These are phyloP conservation scores for Calidris pugnax DNA, from an alignment of 2,113 vertebrate species.

Conservation along the genomic window DNA sequence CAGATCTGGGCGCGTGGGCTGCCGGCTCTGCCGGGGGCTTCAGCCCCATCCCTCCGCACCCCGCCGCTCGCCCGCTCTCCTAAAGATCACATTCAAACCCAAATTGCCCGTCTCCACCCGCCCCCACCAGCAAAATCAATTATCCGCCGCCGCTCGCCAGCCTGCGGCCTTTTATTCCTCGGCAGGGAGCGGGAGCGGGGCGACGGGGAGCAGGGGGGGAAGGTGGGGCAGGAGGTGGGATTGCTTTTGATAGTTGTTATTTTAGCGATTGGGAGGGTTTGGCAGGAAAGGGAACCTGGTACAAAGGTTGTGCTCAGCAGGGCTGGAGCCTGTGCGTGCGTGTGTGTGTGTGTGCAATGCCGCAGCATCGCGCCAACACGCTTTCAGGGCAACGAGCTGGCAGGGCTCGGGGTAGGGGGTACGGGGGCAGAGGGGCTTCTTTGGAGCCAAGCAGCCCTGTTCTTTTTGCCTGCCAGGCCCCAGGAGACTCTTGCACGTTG, in stretches of 20 bases:
- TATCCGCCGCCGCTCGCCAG: not conserved
- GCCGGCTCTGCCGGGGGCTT: conserved; percentile 9
- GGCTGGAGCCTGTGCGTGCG: not conserved
- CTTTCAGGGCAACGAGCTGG: not conserved
- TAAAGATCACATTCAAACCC: conserved; percentile 51
- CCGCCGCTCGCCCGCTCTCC: conserved; percentile 22
- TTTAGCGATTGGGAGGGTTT: not conserved
- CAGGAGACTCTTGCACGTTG: not conserved
- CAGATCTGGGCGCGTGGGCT: not conserved
- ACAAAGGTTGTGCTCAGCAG: conserved; percentile 43
- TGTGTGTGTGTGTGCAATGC: not conserved
- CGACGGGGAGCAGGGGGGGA: not conserved
- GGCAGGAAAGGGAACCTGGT: conserved; percentile 1
- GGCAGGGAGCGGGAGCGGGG: not conserved
- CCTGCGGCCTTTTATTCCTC: conserved; percentile 33
- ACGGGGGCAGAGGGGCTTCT: not conserved
- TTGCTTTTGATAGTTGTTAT: conserved; percentile 50
- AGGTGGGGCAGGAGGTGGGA: conserved; percentile 6
- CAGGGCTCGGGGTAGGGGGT: not conserved
- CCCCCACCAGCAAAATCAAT: conserved; percentile 54
- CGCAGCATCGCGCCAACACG: accelerated
- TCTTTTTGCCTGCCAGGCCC: accelerated
- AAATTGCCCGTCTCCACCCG: conserved; percentile 55
- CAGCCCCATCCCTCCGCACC: conserved; percentile 26
- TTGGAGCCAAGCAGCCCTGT: not conserved